Conservation (phyloP, 1,140 invertebrate species). For the Rhizoglyphus robini region DNA sequence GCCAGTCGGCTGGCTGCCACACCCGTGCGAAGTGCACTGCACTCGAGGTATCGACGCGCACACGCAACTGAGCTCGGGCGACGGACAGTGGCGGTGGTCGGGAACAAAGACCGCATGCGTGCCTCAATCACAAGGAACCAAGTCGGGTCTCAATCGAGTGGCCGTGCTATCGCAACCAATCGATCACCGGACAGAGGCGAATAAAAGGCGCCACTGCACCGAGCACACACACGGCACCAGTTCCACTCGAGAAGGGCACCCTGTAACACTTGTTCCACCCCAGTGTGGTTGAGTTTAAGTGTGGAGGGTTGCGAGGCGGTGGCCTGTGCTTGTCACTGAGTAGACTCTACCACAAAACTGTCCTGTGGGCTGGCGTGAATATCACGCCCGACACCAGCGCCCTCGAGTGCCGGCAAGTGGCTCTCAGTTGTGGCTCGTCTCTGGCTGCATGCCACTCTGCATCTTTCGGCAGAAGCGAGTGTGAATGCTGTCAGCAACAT, state of each 20-base stretch:
- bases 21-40: slow-evolving; percentile 2
- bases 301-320: not conserved
- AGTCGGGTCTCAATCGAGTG: not conserved
- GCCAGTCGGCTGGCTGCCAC: not conserved
- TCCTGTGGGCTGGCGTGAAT: not conserved
- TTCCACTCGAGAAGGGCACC: no score
- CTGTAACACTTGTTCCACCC: not conserved
- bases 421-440: not conserved
- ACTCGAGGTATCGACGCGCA: not conserved
- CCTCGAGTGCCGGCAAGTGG: not conserved
- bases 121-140: not conserved
- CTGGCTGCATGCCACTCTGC: not conserved
- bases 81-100: not conserved
- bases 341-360: no score
- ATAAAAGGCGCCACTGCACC: not conserved
- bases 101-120: not conserved
- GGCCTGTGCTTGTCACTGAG: no score
- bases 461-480: not conserved
- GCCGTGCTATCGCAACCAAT: not conserved
- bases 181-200: no score
- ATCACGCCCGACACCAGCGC: not conserved
- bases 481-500: not conserved
- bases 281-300: not conserved
- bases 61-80: no score
- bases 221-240: not conserved